phyloP scores from a whole-genome alignment of 1,140 invertebrate genomes.

The Leptinotarsa lineolata region DNA sequence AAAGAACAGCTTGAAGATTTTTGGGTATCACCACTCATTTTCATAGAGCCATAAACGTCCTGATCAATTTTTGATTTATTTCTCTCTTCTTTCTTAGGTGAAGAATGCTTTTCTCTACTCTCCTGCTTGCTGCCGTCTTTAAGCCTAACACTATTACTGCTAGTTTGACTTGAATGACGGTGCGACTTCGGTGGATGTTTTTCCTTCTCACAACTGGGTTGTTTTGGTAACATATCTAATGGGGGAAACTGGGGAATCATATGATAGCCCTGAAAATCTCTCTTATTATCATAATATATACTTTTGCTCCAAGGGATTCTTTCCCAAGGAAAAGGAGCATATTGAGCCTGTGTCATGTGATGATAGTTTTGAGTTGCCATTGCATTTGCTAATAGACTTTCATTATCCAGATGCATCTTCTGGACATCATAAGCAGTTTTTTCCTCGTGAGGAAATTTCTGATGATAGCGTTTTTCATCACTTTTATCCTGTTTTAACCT shows the following conservation, averaged over 20 bases:
- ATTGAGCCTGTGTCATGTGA: slow-evolving; percentile 62
- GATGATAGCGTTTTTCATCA: slow-evolving; percentile 45
- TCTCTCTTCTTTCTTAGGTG: slow-evolving; percentile 51
- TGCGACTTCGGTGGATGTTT: slow-evolving; percentile 50
- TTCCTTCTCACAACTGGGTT: slow-evolving; percentile 53
- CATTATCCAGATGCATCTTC: slow-evolving; percentile 54
- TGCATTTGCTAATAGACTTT: slow-evolving; percentile 58
- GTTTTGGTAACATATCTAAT: slow-evolving; percentile 50
- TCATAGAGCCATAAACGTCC: slow-evolving; percentile 26
- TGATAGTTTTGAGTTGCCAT: slow-evolving; percentile 60
- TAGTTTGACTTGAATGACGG: slow-evolving; percentile 43
- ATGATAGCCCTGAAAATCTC: slow-evolving; percentile 47
- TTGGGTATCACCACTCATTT: slow-evolving; percentile 11
- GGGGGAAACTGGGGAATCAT: slow-evolving; percentile 48
- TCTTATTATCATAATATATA: slow-evolving; percentile 50
- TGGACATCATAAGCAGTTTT: slow-evolving; percentile 45
- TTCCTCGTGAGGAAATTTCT: slow-evolving; percentile 41
- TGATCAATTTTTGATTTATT: slow-evolving; percentile 35
- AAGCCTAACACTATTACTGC: slow-evolving; percentile 40
- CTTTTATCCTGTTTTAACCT: slow-evolving; percentile 44
- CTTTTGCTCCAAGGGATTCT: slow-evolving; percentile 53
- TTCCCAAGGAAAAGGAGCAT: slow-evolving; percentile 66
- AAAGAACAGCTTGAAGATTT: slow-evolving; percentile 20
- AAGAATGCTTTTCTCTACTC: slow-evolving; percentile 54
- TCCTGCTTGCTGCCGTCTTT: slow-evolving; percentile 43